Base-by-base conservation (phyloP, 2,888 invertebrate genomes). In the Unio delphinus region DNA sequence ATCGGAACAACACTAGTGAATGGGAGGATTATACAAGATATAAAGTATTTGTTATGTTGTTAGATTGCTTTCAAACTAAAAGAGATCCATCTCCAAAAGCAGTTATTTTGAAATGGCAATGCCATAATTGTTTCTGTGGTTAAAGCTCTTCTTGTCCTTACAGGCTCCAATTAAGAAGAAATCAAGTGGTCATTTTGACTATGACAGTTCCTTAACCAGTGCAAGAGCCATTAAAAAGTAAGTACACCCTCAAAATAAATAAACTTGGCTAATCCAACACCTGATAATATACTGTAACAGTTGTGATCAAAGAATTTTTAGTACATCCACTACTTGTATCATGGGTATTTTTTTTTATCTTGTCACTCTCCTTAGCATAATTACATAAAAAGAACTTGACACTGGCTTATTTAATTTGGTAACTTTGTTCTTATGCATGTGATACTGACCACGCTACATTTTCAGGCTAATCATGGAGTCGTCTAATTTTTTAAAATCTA, bases 141-240 rank as follows among this genome's bases (percentile, higher is more conserved):
- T 34, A 45, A 2, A 8, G 11, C 11, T 45, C 45, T 45, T 45
- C 11, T 68, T 63, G 34, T 65, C 67, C 61, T 73, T 84, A 68
- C 82, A 91, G 90, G 91, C 96, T 2, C 96, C 96, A 0, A 90
- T 95, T n/a, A 89, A 89, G 74, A 91, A 95, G 61, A 92, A 94
- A 65, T 94, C 95, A 4, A 94, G 93, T n/a, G 83, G 80, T 68
- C 93, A 94, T 85, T 96, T 96, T 89, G 95, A 95, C 87, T 96
- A 94, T 85, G 96, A 96, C 90, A 94, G 94, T 83, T 93, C 94
- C 58, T 93, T 96, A 81, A 94, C 94, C 11, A 86, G 81, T 70
- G 94, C 95, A 54, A 94, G 94, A 68, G 95, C 95, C 59, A 95
- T 95, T 80, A 94, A 95, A 91, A 95, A 94, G 95, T 95, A 87